Evolutionary conservation across 2,888 invertebrate genomes (phyloP), one percentile per base, ranked within the genome.

Genomic region (Gnatocerus cornutus): DNA sequence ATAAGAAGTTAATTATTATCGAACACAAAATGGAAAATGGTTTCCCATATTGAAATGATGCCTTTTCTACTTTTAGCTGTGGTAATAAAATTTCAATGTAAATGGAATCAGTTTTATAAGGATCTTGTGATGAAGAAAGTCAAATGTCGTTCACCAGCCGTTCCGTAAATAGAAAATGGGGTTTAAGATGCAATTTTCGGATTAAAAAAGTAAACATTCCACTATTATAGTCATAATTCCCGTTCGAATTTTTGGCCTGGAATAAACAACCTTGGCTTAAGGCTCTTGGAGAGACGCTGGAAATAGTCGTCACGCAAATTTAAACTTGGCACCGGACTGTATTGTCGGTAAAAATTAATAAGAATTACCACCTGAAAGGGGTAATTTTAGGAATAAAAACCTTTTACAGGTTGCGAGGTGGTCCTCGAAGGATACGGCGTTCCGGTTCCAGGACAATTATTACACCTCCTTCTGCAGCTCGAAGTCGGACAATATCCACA

Each of bases 401-500:
- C 33, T 33, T 33, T 33, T 1, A 9, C 7, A n/a, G 33, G 2
- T n/a, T 33, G 3, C 2, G 33, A 7, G 1, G 33, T 33, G 1
- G n/a, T n/a, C 33, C 3, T 9, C 1, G 33, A 9, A 5, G 29
- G 29, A 33, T 33, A 33, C 9, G 33, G 33, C 6, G 21, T 1
- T 21, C 21, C 4, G 1, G 21, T 21, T n/a, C n/a, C n/a, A 33
- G 33, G 33, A 6, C 33, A 33, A n/a, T 33, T 33, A n/a, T 33
- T 33, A n/a, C 33, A 33, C 7, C 33, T 33, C 39, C 78, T 75
- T 52, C 75, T 66, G 55, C 80, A 80, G 30, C 55, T 72, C 1
- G 75, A 72, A 10, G 75, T 75, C 3, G 76, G 76, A 65, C 79
- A 78, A 16, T 73, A 66, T 16, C 56, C 30, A 45, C 78, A 79